These are phyloP conservation scores for Diaperis boleti DNA, from an alignment of 2,888 invertebrate species.

Conservation along the genomic window DNA sequence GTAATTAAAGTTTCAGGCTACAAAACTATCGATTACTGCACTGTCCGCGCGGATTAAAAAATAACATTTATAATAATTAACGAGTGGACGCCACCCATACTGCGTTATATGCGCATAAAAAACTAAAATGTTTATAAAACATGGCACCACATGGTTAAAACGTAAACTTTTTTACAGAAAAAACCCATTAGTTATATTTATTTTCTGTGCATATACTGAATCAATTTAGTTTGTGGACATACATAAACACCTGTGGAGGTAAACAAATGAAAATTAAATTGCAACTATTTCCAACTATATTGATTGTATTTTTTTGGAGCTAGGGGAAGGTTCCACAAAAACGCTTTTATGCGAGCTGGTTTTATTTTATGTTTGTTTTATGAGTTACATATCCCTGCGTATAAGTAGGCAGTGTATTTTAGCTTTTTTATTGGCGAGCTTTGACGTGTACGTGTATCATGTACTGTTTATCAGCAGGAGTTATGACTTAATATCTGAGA, in stretches of 20 bases:
- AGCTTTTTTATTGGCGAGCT: neutral
- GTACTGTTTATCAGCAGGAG: neutral
- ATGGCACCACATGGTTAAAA: neutral
- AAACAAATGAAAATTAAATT: slow-evolving; percentile 2
- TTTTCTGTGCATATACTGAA: neutral
- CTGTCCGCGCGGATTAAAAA: no score
- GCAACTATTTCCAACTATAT: neutral
- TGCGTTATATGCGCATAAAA: no score
- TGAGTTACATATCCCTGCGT: neutral
- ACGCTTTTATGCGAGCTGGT: neutral
- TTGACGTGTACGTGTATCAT: neutral
- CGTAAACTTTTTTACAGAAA: neutral
- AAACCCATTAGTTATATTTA: neutral
- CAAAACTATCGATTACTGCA: no score
- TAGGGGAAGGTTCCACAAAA: neutral
- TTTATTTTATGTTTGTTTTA: no score
- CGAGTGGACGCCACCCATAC: no score
- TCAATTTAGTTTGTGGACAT: slow-evolving; percentile 1
- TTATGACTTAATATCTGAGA: neutral
- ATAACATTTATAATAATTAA: no score
- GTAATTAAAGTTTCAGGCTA: no score
- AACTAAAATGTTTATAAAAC: no score
- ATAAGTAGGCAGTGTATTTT: no score
- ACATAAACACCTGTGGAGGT: slow-evolving; percentile 1
- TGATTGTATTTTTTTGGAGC: neutral